A percentile compares a stretch with the other conserved stretches of the same genome.
Evolutionary conservation across 2,797 vertebrate genomes (phyloP).

Genomic region (Australoheros facetus): DNA sequence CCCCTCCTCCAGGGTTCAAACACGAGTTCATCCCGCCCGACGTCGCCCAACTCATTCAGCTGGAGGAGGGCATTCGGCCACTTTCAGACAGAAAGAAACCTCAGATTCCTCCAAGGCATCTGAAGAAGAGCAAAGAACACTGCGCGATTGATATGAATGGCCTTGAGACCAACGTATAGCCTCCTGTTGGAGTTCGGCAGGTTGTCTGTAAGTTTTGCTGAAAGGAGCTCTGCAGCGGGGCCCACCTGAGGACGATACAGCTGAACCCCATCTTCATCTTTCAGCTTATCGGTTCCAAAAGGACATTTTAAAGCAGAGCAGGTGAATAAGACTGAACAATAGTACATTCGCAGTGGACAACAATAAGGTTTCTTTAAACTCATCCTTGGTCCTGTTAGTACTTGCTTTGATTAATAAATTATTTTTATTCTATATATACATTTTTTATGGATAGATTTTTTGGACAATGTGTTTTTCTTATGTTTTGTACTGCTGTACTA

Average conservation of each 20-base stretch:
- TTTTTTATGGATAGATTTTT: constrained; percentile 47
- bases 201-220: background rate
- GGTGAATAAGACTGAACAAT: background rate
- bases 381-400: background rate
- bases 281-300: background rate
- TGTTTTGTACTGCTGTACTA: constrained; percentile 40
- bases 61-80: constrained; percentile 87
- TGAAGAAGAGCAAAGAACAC: constrained; percentile 86
- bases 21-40: constrained; percentile 78
- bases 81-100: constrained; percentile 74
- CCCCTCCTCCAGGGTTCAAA: constrained; percentile 67
- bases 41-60: constrained; percentile 86
- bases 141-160: constrained; percentile 94
- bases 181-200: background rate
- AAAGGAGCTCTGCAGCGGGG: background rate
- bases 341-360: background rate
- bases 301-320: background rate
- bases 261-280: background rate
- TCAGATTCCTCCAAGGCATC: constrained; percentile 77
- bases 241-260: background rate
- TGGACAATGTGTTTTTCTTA: constrained; percentile 14
- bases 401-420: background rate
- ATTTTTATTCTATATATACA: constrained; percentile 48
- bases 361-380: background rate
- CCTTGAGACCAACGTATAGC: constrained; percentile 91